Base-by-base conservation (phyloP, 2,797 vertebrate species). In the Echiichthys vipera region DNA sequence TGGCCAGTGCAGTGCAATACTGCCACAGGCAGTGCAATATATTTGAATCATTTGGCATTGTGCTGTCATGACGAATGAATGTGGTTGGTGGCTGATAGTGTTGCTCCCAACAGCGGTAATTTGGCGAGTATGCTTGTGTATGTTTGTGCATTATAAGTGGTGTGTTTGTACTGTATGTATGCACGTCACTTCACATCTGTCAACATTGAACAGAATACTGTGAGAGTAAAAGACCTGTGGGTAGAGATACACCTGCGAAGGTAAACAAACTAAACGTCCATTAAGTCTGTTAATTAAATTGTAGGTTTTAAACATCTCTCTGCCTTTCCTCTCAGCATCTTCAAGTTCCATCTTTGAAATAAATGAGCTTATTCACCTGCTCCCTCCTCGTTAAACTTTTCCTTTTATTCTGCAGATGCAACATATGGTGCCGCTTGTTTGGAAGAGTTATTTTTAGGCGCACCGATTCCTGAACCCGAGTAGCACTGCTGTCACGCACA, bases 1-100 rank as follows among this genome's bases (percentile, higher is more conserved):
- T 84, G 71, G 83, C 56, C 70, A 22, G 70, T 74, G 74, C 45
- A 47, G 70, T 66, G 83, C 55, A 79, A 77, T 64, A 77, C 37
- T 6, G 68, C 87, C 78, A 78, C 72, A 30, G 89, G 83, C 77
- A 81, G 65, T 58, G 68, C 74, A 88, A 88, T 88, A 78, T 88
- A 84, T 92, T 84, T 88, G 80, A 89, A 90, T 91, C 80, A 84
- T 89, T 88, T 88, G 83, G 85, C 78, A 84, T 89, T 80, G 71
- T 83, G 80, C 74, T 81, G 81, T 83, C 69, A 25, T 76, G 80
- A 89, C 87, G 67, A 88, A 92, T 91, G 83, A 71, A 78, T 67
- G 74, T 70, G 73, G 79, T 74, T 72, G 71, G 83, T 82, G 71
- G 80, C 58, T 76, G 70, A 84, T 81, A 67, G 74, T 70, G 69